Percentiles rank a stretch among this genome's conserved stretches.
These are phyloP conservation scores for Chironomus riparius DNA, from an alignment of 2,888 invertebrate genomes.

Conservation along the genomic window DNA sequence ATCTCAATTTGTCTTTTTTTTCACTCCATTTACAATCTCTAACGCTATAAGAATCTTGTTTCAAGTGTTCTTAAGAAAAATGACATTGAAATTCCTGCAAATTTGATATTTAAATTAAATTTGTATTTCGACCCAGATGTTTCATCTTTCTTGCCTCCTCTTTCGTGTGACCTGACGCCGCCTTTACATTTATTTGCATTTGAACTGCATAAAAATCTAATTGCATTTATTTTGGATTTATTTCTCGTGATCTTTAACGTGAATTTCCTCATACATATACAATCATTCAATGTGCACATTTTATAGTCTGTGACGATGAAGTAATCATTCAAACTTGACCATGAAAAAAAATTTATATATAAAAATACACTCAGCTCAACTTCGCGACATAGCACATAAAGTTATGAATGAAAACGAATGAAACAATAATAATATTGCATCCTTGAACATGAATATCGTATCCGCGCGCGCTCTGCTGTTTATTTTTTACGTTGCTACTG, in stretches of 20 bases:
- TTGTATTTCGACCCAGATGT: too few species aligned
- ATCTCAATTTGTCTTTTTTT: too few species aligned
- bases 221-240: not conserved
- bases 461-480: not conserved
- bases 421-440: constrained; percentile 19
- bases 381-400: constrained; percentile 13
- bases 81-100: too few species aligned
- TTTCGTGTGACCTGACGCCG: too few species aligned
- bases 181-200: too few species aligned
- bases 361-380: not conserved
- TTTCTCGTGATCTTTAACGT: not conserved
- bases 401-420: constrained; percentile 21
- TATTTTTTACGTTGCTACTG: not conserved
- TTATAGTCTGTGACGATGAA: not conserved
- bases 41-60: too few species aligned
- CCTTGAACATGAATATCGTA: constrained; percentile 25
- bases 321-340: constrained; percentile 24
- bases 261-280: constrained; percentile 14
- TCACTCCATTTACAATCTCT: too few species aligned
- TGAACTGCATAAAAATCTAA: too few species aligned
- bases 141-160: too few species aligned
- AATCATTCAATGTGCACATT: not conserved
- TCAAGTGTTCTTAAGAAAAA: too few species aligned
- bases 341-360: constrained; percentile 8
- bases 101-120: too few species aligned